phyloP scores from a whole-genome alignment of 2,113 vertebrate genomes.

The Heterocephalus glaber region DNA sequence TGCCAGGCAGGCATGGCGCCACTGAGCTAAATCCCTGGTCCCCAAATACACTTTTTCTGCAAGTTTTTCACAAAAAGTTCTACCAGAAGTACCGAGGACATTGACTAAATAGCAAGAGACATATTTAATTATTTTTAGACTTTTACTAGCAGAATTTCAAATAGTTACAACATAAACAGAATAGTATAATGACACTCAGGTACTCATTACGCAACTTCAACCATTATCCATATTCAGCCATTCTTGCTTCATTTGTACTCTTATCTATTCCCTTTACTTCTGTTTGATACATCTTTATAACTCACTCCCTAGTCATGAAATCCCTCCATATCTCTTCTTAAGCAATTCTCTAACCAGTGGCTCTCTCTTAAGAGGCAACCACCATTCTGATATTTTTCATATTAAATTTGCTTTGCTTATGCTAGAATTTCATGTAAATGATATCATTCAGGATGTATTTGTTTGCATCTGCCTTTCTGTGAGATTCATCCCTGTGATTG shows the following conservation, averaged over 20 bases:
- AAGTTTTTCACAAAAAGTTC: neutral
- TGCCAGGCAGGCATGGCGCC: no score
- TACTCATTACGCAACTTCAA: neutral
- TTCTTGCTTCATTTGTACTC: neutral
- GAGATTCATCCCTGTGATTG: neutral
- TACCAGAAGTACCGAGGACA: neutral
- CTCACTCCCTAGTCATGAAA: neutral
- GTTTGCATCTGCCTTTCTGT: neutral
- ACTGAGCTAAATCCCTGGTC: no score
- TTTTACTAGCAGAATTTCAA: constrained; percentile 6
- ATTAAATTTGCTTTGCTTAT: constrained; percentile 5
- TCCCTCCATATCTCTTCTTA: neutral
- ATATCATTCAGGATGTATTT: neutral
- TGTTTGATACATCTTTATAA: neutral
- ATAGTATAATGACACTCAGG: neutral
- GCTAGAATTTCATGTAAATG: neutral
- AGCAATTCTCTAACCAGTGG: neutral
- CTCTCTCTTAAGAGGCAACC: neutral
- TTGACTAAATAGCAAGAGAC: constrained; percentile 27
- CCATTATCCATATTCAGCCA: neutral
- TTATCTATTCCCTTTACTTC: neutral
- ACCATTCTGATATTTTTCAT: neutral
- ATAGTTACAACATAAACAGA: neutral
- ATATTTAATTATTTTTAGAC: constrained; percentile 20
- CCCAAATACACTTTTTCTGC: neutral